Conservation (phyloP, 2,888 invertebrate species). For the Nephrotoma appendiculata region DNA sequence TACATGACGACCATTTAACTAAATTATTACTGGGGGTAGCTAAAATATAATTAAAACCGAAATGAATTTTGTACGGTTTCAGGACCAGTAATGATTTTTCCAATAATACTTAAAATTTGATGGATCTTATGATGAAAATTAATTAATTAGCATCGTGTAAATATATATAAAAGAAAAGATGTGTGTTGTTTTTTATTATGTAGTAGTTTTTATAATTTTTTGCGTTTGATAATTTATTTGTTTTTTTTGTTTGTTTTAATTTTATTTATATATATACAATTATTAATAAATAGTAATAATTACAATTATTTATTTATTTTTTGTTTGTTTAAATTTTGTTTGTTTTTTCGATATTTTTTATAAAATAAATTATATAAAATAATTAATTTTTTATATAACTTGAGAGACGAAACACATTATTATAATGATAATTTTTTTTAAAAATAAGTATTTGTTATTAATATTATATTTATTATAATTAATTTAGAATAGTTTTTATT, state of each 20-base stretch:
- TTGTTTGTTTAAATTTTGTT: neutral
- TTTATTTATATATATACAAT: slow-evolving; percentile 2
- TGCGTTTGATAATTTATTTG: slow-evolving; percentile 4
- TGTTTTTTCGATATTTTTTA: neutral
- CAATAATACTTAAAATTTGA: neutral
- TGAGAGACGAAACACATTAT: neutral
- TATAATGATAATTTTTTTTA: neutral
- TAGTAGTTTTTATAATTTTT: neutral
- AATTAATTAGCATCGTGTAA: neutral
- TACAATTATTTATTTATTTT: neutral
- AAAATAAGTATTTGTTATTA: neutral
- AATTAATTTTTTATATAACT: neutral
- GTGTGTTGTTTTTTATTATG: neutral
- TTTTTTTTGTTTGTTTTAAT: slow-evolving; percentile 4
- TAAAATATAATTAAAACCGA: neutral
- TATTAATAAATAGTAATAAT: slow-evolving; percentile 2
- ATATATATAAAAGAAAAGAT: neutral
- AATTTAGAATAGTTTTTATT: neutral
- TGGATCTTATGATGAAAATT: neutral
- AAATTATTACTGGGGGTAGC: neutral
- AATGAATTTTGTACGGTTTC: neutral
- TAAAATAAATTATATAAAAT: neutral
- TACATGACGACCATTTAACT: neutral
- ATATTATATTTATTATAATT: neutral
- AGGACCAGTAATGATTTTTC: neutral